Evolutionary conservation across 2,797 vertebrate species (phyloP).

Genomic region (Falco concolor): DNA sequence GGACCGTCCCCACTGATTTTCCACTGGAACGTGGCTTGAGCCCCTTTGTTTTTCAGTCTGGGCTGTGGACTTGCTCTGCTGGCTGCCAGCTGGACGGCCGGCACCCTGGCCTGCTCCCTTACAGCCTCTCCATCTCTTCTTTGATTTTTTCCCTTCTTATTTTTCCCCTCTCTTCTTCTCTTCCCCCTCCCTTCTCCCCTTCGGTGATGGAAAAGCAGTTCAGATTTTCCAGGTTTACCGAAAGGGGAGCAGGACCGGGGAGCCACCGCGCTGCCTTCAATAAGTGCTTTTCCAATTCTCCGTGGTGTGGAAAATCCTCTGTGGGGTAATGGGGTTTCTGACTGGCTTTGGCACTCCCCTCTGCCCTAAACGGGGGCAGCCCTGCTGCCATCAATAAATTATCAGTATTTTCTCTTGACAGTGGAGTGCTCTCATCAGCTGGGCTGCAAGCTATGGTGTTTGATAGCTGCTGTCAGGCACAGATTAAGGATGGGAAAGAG

Average conservation of each 20-base stretch:
- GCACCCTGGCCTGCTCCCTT: neutral
- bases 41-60: slow-evolving; percentile 67
- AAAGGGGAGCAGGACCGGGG: slow-evolving; percentile 1
- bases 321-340: neutral
- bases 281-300: slow-evolving; percentile 1
- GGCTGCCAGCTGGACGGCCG: slow-evolving; percentile 54
- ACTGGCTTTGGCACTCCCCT: accelerated
- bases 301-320: neutral
- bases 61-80: slow-evolving; percentile 45
- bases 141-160: neutral
- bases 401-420: neutral
- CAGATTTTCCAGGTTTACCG: slow-evolving; percentile 55
- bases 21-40: slow-evolving; percentile 41
- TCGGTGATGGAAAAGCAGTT: slow-evolving; percentile 26
- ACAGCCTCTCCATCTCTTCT: slow-evolving; percentile 1
- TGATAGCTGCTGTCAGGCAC: neutral
- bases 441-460: neutral
- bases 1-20: slow-evolving; percentile 60
- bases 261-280: neutral
- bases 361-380: neutral
- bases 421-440: neutral
- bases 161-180: neutral
- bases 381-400: neutral
- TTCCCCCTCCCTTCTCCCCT: neutral
- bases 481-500: neutral